Conservation (phyloP, 1,140 invertebrate genomes). For the Drosophila novamexicana region DNA sequence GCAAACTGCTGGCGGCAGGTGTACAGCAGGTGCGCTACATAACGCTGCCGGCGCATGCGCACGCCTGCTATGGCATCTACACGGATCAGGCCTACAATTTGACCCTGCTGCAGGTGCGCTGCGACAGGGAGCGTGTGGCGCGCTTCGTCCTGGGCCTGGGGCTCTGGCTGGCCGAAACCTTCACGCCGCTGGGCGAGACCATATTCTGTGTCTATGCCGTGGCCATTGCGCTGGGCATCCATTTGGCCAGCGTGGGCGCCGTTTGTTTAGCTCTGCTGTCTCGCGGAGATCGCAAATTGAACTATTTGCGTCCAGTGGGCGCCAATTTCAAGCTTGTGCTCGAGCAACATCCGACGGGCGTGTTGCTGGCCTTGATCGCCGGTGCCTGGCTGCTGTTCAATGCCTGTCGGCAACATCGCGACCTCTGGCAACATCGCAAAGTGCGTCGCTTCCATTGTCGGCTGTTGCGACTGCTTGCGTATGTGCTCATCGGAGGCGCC, state of each 20-base stretch:
- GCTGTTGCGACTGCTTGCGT: slow-evolving; percentile 3
- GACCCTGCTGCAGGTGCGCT: slow-evolving; percentile 1
- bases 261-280: neutral
- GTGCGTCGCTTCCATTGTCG: neutral
- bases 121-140: slow-evolving; percentile 8
- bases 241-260: neutral
- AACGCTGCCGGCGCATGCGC: slow-evolving; percentile 4
- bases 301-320: neutral
- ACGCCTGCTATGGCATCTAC: slow-evolving; percentile 45
- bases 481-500: neutral
- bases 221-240: neutral
- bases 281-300: neutral
- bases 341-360: neutral
- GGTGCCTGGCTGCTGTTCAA: slow-evolving; percentile 2
- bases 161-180: neutral
- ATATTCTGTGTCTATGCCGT: neutral
- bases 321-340: slow-evolving; percentile 16
- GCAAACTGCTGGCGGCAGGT: slow-evolving; percentile 5
- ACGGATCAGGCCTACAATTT: slow-evolving; percentile 36
- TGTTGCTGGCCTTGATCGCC: neutral
- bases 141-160: slow-evolving; percentile 7
- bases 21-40: slow-evolving; percentile 8
- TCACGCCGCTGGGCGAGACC: neutral
- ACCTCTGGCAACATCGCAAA: neutral
- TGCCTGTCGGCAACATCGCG: neutral